Conservation (phyloP, 92 coral and sea anemone genomes). For the Metridium senile region DNA sequence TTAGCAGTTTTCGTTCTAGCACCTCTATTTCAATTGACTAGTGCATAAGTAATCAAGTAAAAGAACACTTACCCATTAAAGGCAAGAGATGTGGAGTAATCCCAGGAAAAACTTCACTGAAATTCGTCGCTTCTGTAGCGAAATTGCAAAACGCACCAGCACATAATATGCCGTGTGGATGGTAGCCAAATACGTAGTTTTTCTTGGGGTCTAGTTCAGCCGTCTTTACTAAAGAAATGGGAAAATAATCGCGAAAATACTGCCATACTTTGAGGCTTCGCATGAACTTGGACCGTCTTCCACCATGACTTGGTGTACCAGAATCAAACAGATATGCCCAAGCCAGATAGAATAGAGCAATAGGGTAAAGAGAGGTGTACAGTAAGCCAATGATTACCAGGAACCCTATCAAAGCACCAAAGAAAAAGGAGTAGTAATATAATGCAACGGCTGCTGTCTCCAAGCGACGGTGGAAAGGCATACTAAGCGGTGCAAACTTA, state of each 20-base stretch:
- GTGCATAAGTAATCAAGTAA: too few relatives aligned
- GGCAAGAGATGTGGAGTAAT: conserved; percentile 80
- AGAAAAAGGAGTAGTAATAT: conserved; percentile 89
- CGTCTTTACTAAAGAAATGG: conserved; percentile 87
- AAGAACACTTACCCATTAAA: conserved; percentile 6
- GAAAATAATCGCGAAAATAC: conserved; percentile 90
- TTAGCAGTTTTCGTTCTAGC: too few relatives aligned
- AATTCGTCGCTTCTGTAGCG: conserved; percentile 96
- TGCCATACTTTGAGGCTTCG: conserved; percentile 84
- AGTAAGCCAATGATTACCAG: conserved; percentile 76
- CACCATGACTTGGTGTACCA: conserved; percentile 97
- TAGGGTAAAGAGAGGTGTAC: conserved; percentile 87
- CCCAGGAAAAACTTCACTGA: conserved; percentile 83
- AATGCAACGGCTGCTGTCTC: conserved; percentile 94
- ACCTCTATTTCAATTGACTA: too few relatives aligned
- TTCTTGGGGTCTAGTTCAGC: conserved; percentile 81
- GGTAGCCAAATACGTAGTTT: conserved; percentile 94
- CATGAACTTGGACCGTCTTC: conserved; percentile 82
- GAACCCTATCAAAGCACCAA: conserved; percentile 86
- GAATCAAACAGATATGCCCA: conserved; percentile 96
- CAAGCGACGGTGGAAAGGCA: conserved; percentile 94
- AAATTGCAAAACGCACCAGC: conserved; percentile 99
- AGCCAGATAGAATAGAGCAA: conserved; percentile 78
- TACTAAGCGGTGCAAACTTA: conserved; percentile 90
- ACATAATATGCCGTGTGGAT: conserved; percentile 96